These are phyloP conservation scores for Bradynema listronoti DNA, from an alignment of 1,140 invertebrate species.

Conservation along the genomic window DNA sequence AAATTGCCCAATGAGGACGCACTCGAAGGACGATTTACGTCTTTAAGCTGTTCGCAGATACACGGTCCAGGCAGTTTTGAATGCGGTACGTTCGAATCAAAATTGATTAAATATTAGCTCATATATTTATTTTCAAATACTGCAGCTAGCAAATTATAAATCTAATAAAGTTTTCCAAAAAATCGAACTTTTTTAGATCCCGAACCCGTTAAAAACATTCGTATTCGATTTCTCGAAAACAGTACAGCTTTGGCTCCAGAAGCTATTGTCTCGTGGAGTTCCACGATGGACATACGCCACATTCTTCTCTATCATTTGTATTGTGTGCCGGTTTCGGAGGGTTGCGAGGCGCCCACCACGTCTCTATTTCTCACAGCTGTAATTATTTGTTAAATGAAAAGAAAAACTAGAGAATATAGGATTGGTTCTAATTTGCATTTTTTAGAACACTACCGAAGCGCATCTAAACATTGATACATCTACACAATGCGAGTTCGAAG, in stretches of 20 bases:
- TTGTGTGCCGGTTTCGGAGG: conserved; percentile 21
- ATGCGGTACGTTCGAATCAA: conserved; percentile 22
- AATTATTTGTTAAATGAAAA: conserved; percentile 10
- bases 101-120: no score
- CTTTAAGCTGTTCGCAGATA: conserved; percentile 33
- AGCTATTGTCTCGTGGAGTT: conserved; percentile 17
- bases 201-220: conserved; percentile 27
- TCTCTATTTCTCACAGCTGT: conserved; percentile 30
- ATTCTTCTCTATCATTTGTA: conserved; percentile 28
- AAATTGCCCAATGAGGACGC: neutral
- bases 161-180: neutral
- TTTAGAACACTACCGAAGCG: conserved; percentile 19
- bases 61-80: conserved; percentile 34
- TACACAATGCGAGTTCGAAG: conserved; percentile 18
- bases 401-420: neutral
- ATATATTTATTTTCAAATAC: neutral
- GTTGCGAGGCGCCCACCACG: conserved; percentile 16
- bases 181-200: conserved; percentile 17
- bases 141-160: neutral
- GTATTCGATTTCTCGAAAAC: conserved; percentile 21
- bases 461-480: neutral
- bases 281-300: conserved; percentile 10
- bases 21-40: conserved; percentile 21
- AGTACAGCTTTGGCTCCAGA: no score
- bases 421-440: neutral